Conservation (phyloP, 2,888 invertebrate species). For the Dromius quadrimaculatus region DNA sequence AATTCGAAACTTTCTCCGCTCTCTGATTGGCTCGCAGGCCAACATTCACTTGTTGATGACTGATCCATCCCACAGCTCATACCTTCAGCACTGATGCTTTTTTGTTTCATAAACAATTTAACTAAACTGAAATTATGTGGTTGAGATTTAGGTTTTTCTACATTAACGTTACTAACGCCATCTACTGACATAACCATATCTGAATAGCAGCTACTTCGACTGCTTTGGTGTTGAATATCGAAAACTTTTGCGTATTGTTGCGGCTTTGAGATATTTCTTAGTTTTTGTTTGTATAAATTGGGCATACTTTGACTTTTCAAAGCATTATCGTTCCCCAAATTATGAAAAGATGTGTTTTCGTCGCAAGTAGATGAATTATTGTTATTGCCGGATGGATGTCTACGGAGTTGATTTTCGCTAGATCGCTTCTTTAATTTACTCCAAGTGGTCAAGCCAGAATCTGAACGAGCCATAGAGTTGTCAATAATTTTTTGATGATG, state of each 20-base stretch:
- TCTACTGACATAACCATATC: slow-evolving; percentile 66
- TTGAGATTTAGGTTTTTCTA: slow-evolving; percentile 66
- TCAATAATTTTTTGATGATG: slow-evolving; percentile 64
- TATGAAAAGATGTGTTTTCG: slow-evolving; percentile 66
- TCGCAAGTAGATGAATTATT: slow-evolving; percentile 71
- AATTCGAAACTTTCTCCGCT: slow-evolving; percentile 72
- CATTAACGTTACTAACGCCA: slow-evolving; percentile 59
- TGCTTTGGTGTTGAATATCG: slow-evolving; percentile 65
- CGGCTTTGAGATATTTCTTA: too few species aligned
- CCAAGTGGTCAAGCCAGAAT: slow-evolving; percentile 90
- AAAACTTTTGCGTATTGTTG: slow-evolving; percentile 63
- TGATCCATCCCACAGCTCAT: slow-evolving; percentile 80
- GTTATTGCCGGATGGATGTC: slow-evolving; percentile 84
- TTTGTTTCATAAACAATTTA: slow-evolving; percentile 90
- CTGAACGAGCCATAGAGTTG: slow-evolving; percentile 88
- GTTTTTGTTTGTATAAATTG: slow-evolving; percentile 73
- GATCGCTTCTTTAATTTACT: slow-evolving; percentile 84
- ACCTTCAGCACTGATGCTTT: slow-evolving; percentile 84
- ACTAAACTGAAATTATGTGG: slow-evolving; percentile 85
- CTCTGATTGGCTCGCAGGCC: slow-evolving; percentile 77
- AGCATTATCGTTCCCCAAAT: slow-evolving; percentile 72
- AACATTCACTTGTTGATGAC: slow-evolving; percentile 79
- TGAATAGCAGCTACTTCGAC: slow-evolving; percentile 62
- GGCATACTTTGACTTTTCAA: slow-evolving; percentile 84
- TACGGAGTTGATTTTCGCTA: slow-evolving; percentile 73